These are phyloP conservation scores for Axis porcinus DNA, from an alignment of 2,113 vertebrate genomes.

Conservation along the genomic window DNA sequence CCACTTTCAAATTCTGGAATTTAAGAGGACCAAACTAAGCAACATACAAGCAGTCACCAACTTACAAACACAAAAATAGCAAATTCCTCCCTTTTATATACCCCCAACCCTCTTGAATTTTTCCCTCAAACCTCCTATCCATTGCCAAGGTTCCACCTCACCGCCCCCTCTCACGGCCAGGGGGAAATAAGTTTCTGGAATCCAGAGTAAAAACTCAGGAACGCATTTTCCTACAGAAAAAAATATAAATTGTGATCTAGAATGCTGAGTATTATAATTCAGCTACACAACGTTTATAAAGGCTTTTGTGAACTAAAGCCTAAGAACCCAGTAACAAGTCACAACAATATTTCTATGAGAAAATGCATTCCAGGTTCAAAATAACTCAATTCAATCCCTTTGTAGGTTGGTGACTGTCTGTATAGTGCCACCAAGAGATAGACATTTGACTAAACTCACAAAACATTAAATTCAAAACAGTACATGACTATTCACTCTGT, in stretches of 20 bases:
- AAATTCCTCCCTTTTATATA: not conserved
- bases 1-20: not conserved
- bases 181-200: conserved; percentile 75
- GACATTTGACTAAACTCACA: not conserved
- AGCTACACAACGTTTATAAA: conserved; percentile 60
- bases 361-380: conserved; percentile 75
- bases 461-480: not conserved
- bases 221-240: conserved; percentile 77
- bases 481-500: not conserved
- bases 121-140: conserved; percentile 68
- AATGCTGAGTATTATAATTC: conserved; percentile 65
- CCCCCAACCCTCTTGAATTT: conserved; percentile 63
- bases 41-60: conserved; percentile 63
- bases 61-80: conserved; percentile 41
- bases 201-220: conserved; percentile 78
- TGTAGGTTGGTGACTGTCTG: conserved; percentile 57
- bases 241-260: conserved; percentile 77
- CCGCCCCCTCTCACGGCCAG: conserved; percentile 72
- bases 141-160: conserved; percentile 74
- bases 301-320: conserved; percentile 68
- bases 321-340: conserved; percentile 44
- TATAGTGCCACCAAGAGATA: conserved; percentile 42
- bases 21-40: not conserved
- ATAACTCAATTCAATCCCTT: conserved; percentile 15
- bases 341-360: conserved; percentile 71